phyloP scores from a whole-genome alignment of 1,140 invertebrate species.

The Meteorus sp. region DNA sequence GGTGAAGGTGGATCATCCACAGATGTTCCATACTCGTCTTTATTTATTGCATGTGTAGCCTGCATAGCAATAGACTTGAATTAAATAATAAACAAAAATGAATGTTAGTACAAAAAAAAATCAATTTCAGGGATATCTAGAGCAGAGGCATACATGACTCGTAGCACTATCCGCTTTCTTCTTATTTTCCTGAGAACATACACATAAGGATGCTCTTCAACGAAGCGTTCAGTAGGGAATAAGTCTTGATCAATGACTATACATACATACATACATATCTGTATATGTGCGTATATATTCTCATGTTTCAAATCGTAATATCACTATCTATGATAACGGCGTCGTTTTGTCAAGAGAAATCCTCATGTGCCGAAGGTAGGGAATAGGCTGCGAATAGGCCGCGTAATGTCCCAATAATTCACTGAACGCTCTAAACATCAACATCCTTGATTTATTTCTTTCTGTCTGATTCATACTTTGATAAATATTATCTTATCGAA shows the following conservation, averaged over 20 bases:
- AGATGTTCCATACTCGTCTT: slow-evolving; percentile 46
- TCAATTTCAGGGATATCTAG: neutral
- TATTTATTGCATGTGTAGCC: slow-evolving; percentile 39
- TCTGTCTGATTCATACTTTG: slow-evolving; percentile 43
- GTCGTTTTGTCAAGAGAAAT: slow-evolving; percentile 27
- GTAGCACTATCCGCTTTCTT: neutral
- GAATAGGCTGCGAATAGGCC: neutral
- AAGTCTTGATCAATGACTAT: neutral
- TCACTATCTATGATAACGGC: neutral
- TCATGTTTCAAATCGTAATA: neutral
- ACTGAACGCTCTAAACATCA: slow-evolving; percentile 38
- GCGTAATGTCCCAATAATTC: neutral
- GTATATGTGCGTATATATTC: too few relatives aligned
- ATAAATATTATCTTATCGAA: slow-evolving; percentile 48
- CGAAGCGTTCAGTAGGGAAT: neutral
- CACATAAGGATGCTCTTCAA: slow-evolving; percentile 24
- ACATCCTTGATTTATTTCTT: slow-evolving; percentile 36
- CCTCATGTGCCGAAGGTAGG: slow-evolving; percentile 1
- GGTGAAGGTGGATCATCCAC: slow-evolving; percentile 43
- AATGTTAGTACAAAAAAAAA: slow-evolving; percentile 34
- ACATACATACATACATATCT: neutral
- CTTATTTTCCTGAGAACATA: slow-evolving; percentile 20
- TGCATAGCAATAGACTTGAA: slow-evolving; percentile 35
- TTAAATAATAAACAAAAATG: slow-evolving; percentile 31
- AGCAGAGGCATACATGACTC: neutral